phyloP scores from a whole-genome alignment of 2,888 invertebrate species.

The Ceriagrion tenellum region DNA sequence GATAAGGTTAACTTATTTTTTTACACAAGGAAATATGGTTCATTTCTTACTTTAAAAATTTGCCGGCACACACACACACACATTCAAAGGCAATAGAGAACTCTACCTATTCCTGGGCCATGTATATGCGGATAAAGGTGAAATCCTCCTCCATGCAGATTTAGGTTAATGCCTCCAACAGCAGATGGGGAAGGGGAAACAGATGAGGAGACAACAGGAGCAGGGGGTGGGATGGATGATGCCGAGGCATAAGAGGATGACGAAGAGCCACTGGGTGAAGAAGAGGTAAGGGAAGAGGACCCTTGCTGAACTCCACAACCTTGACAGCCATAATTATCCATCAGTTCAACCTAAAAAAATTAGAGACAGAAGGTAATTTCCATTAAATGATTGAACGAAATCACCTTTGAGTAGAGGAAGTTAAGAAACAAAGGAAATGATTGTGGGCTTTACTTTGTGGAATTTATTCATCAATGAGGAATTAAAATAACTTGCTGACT shows the following conservation, averaged over 20 bases:
- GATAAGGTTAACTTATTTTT: no score
- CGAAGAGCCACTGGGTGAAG: constrained; percentile 56
- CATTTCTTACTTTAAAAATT: no score
- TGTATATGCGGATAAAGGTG: constrained; percentile 74
- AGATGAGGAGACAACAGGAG: constrained; percentile 66
- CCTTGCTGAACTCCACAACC: constrained; percentile 71
- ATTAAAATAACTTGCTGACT: no score
- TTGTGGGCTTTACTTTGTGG: no score
- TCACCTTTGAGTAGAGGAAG: no score
- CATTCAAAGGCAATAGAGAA: not conserved
- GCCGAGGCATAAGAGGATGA: constrained; percentile 58
- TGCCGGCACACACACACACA: no score
- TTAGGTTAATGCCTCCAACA: constrained; percentile 69
- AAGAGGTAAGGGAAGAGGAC: constrained; percentile 29
- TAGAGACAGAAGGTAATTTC: not conserved
- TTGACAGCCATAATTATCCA: constrained; percentile 72
- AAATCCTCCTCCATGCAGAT: constrained; percentile 72
- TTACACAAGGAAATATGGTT: no score
- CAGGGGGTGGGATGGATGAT: constrained; percentile 52
- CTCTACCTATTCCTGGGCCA: constrained; percentile 72
- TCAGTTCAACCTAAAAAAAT: constrained; percentile 69
- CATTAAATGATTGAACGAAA: not conserved
- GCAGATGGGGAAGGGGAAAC: constrained; percentile 54
- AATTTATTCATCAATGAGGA: no score
- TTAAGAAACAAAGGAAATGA: no score